Conservation (phyloP, 2,113 vertebrate genomes). For the Myiopsitta monachus region DNA sequence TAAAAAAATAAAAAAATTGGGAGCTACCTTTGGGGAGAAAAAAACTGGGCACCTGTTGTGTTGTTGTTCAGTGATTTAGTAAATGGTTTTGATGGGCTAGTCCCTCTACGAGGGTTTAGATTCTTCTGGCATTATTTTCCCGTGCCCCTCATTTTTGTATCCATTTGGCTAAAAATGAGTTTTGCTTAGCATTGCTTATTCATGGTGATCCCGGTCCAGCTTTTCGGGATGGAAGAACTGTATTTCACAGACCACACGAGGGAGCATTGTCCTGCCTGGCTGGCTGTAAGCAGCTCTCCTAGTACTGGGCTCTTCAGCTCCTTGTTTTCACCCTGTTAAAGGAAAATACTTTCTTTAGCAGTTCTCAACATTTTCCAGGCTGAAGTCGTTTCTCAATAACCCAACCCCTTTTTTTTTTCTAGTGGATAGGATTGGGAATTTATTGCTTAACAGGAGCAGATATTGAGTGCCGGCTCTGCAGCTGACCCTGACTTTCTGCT, state of each 20-base stretch:
- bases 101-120: neutral
- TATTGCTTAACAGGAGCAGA: neutral
- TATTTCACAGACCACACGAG: constrained; percentile 14
- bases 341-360: neutral
- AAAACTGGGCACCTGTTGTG: neutral
- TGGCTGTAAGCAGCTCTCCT: neutral
- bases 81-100: neutral
- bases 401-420: neutral
- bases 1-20: neutral
- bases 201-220: neutral
- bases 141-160: neutral
- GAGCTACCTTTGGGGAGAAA: neutral
- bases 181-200: neutral
- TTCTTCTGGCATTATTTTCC: neutral
- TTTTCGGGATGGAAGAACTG: neutral
- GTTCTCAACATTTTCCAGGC: neutral
- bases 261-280: neutral
- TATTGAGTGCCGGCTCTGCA: neutral
- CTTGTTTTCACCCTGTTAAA: neutral
- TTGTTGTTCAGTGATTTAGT: neutral
- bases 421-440: neutral
- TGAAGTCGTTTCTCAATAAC: neutral
- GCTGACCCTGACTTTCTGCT: neutral
- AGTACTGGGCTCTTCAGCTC: neutral
- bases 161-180: neutral